phyloP scores from a whole-genome alignment of 1,140 invertebrate genomes.

The Aricia agestis region DNA sequence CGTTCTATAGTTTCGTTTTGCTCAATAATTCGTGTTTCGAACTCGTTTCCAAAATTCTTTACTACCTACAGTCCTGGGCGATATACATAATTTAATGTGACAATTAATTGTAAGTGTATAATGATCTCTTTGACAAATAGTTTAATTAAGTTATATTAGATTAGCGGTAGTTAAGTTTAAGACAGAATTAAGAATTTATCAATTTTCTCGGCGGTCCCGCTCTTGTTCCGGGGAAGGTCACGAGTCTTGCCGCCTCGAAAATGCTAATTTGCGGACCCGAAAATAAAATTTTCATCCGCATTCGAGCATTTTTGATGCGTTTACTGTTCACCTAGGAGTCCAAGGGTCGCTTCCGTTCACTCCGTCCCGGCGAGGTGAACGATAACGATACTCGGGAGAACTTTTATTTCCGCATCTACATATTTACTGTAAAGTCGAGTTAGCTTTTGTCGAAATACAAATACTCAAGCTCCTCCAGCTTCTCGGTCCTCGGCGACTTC shows the following conservation, averaged over 20 bases:
- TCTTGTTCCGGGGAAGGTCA: slow-evolving; percentile 33
- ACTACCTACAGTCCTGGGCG: slow-evolving; percentile 24
- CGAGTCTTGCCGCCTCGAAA: slow-evolving; percentile 43
- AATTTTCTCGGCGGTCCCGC: background rate
- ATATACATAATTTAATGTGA: slow-evolving; percentile 55
- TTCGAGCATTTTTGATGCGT: slow-evolving; percentile 43
- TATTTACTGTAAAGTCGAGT: slow-evolving; percentile 24
- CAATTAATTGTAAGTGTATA: slow-evolving; percentile 70
- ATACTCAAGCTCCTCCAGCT: slow-evolving; percentile 50
- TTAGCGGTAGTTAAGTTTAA: slow-evolving; percentile 40
- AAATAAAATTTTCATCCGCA: slow-evolving; percentile 59
- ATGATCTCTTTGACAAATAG: slow-evolving; percentile 70
- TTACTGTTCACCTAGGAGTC: slow-evolving; percentile 18
- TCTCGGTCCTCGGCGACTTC: slow-evolving; percentile 24
- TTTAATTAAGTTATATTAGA: slow-evolving; percentile 64
- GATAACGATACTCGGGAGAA: background rate
- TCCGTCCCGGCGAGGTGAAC: background rate
- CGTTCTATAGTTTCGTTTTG: slow-evolving; percentile 29
- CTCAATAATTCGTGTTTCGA: slow-evolving; percentile 38
- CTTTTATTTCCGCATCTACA: slow-evolving; percentile 2
- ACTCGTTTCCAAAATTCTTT: background rate
- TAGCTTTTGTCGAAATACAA: slow-evolving; percentile 60
- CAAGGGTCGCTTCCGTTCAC: slow-evolving; percentile 1
- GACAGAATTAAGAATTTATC: slow-evolving; percentile 24
- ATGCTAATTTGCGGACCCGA: slow-evolving; percentile 30